Evolutionary conservation across 1,140 invertebrate species (phyloP).

Genomic region (Periplaneta americana): DNA sequence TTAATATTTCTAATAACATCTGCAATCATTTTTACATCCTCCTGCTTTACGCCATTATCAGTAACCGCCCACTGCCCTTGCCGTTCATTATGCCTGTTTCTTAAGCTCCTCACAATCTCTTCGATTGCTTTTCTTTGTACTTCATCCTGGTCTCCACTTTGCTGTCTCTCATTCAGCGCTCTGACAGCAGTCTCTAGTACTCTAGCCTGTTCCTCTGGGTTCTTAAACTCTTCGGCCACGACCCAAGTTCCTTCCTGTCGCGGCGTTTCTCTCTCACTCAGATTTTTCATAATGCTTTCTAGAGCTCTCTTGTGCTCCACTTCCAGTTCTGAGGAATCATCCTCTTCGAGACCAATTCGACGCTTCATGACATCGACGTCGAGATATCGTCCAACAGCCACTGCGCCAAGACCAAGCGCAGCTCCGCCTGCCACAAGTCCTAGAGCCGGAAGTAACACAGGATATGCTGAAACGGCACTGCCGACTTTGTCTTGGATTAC

Average conservation of each 20-base stretch:
- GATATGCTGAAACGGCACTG: conserved; percentile 40
- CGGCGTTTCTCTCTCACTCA: background rate
- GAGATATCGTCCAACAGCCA: conserved; percentile 64
- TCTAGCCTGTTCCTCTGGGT: background rate
- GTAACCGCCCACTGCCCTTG: background rate
- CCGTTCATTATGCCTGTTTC: too few species aligned
- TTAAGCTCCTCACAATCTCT: background rate
- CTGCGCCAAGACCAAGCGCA: conserved; percentile 68
- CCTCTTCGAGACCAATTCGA: conserved; percentile 34
- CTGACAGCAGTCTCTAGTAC: background rate
- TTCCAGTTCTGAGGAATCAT: conserved; percentile 38
- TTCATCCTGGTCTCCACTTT: background rate
- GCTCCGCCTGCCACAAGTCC: conserved; percentile 72
- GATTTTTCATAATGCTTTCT: conserved; percentile 23
- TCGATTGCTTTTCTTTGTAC: background rate
- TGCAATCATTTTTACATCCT: background rate
- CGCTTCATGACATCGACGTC: conserved; percentile 56
- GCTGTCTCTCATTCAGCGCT: background rate
- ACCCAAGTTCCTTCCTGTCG: background rate
- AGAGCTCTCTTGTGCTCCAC: conserved; percentile 53
- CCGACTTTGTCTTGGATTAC: conserved; percentile 56
- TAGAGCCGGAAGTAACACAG: conserved; percentile 63
- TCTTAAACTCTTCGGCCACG: background rate
- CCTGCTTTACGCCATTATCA: background rate
- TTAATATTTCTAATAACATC: background rate